These are phyloP conservation scores for Spicauda simplicius DNA, from an alignment of 2,888 invertebrate genomes.

Conservation along the genomic window DNA sequence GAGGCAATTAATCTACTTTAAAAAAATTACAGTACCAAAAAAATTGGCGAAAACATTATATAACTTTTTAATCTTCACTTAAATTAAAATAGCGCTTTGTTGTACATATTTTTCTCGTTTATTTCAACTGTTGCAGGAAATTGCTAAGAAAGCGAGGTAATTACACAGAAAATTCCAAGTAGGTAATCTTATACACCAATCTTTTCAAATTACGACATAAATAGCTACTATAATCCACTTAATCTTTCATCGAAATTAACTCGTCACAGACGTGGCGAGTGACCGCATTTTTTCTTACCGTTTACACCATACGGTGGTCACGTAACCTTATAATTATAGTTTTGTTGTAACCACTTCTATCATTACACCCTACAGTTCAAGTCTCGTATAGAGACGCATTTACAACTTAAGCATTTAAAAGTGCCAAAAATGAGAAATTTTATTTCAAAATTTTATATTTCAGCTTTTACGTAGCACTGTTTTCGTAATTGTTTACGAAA, in stretches of 20 bases:
- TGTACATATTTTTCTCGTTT: too few species aligned
- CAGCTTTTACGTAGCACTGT: too few species aligned
- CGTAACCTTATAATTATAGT: conserved; percentile 22
- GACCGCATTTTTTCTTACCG: conserved; percentile 39
- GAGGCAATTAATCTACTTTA: too few species aligned
- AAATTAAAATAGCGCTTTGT: too few species aligned
- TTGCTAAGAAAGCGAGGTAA: neutral
- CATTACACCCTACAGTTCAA: neutral
- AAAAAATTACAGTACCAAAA: too few species aligned
- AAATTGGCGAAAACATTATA: too few species aligned
- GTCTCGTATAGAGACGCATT: neutral
- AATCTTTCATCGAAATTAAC: conserved; percentile 39
- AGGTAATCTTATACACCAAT: conserved; percentile 31
- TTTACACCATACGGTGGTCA: conserved; percentile 16
- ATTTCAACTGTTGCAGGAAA: neutral
- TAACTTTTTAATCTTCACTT: too few species aligned
- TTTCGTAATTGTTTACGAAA: too few species aligned
- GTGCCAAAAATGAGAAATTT: too few species aligned
- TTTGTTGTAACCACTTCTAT: conserved; percentile 23
- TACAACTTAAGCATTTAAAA: too few species aligned
- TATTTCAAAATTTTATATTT: too few species aligned
- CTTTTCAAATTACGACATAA: conserved; percentile 42
- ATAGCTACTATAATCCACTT: conserved; percentile 25
- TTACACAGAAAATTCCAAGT: neutral
- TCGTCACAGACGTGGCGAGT: conserved; percentile 29